Conservation (phyloP, 35 echinoderm and acorn worm species). For the Apostichopus californicus region DNA sequence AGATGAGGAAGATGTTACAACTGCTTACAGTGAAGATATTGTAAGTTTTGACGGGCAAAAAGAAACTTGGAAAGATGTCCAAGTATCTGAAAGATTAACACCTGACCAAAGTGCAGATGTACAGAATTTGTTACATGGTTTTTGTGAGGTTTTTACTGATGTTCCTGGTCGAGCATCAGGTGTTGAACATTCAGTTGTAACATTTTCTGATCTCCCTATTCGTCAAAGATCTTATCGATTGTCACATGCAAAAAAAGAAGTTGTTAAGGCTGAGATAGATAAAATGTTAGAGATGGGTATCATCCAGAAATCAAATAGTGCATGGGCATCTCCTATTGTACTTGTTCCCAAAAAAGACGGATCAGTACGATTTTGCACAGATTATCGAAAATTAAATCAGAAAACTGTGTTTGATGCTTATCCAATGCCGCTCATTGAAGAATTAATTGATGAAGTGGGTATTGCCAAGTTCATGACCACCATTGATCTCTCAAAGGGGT, state of each 20-base stretch:
- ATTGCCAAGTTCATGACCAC: slow-evolving; percentile 32
- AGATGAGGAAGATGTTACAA: slow-evolving; percentile 2
- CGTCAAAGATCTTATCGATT: slow-evolving; percentile 34
- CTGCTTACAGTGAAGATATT: not conserved
- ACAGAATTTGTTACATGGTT: not conserved
- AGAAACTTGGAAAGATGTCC: not conserved
- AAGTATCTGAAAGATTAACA: not conserved
- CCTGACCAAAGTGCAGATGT: not conserved
- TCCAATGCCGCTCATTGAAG: not conserved
- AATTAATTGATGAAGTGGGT: slow-evolving; percentile 58
- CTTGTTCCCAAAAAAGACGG: slow-evolving; percentile 45
- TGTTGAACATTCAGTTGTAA: slow-evolving; percentile 29
- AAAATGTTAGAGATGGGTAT: slow-evolving; percentile 54
- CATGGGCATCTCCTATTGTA: slow-evolving; percentile 46
- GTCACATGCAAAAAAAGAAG: slow-evolving; percentile 30
- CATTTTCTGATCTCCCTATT: not conserved
- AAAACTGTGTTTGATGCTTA: slow-evolving; percentile 71
- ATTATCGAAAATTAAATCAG: slow-evolving; percentile 42
- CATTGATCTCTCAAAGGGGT: slow-evolving; percentile 38
- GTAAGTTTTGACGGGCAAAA: not conserved
- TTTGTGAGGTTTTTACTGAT: not conserved
- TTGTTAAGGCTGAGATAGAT: slow-evolving; percentile 23
- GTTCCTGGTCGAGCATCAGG: not conserved
- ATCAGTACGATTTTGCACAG: slow-evolving; percentile 31
- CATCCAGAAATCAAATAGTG: slow-evolving; percentile 39